phyloP scores from a whole-genome alignment of 1,140 invertebrate species.

The Mizuhopecten yessoensis region DNA sequence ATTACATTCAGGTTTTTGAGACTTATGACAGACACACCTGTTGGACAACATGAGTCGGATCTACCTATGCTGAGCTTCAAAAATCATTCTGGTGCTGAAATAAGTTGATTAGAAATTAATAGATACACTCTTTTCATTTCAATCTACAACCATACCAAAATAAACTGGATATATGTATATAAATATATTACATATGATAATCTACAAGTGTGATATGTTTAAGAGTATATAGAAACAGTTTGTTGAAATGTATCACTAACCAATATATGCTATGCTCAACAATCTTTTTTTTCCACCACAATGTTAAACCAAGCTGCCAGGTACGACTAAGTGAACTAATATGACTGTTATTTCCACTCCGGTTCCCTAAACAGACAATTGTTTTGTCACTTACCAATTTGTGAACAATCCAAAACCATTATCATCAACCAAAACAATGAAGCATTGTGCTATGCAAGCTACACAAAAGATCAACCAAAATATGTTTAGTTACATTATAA shows the following conservation, averaged over 20 bases:
- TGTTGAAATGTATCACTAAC: neutral
- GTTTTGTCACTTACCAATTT: no score
- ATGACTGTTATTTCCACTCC: no score
- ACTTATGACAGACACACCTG: no score
- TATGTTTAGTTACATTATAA: neutral
- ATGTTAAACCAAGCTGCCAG: constrained; percentile 9
- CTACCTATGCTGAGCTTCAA: no score
- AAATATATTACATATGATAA: neutral
- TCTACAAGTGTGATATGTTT: constrained; percentile 4
- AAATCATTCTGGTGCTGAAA: neutral
- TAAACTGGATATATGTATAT: neutral
- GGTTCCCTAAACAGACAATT: neutral
- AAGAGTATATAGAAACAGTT: neutral
- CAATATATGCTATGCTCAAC: neutral
- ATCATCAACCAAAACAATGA: neutral
- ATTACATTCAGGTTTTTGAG: no score
- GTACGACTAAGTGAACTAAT: neutral
- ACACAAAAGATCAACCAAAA: neutral
- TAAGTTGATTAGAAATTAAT: neutral
- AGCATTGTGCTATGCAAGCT: no score
- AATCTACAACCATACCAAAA: constrained; percentile 35
- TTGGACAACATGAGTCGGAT: no score
- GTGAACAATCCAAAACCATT: neutral
- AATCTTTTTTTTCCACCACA: neutral
- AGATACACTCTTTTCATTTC: neutral